Evolutionary conservation across 1,140 invertebrate species (phyloP).

Genomic region (Pollicipes pollicipes): DNA sequence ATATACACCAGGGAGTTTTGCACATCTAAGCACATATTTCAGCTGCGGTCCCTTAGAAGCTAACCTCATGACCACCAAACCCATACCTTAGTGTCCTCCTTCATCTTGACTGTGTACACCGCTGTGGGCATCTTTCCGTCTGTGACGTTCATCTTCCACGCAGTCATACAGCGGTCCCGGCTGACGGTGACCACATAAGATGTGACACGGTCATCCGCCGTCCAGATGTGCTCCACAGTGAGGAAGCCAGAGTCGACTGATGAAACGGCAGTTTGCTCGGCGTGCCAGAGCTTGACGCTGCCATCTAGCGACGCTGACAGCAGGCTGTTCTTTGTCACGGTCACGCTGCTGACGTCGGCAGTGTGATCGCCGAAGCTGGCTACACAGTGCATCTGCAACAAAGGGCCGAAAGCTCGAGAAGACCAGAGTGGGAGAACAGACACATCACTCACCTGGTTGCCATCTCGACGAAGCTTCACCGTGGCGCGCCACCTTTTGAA

Average conservation of each 20-base stretch:
- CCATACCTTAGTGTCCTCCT: too few species aligned
- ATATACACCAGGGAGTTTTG: too few species aligned
- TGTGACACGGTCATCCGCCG: neutral
- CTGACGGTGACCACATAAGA: neutral
- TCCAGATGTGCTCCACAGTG: neutral
- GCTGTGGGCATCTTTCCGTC: neutral
- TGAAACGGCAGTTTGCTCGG: neutral
- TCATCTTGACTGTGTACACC: neutral
- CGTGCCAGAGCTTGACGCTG: neutral
- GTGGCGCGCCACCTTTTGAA: too few species aligned
- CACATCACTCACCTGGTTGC: neutral
- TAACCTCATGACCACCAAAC: too few species aligned
- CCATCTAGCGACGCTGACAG: neutral
- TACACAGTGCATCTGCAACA: neutral
- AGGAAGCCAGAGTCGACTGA: neutral
- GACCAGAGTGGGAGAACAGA: too few species aligned
- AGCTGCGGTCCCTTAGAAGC: too few species aligned
- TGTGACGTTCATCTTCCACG: neutral
- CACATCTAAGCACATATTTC: too few species aligned
- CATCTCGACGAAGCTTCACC: neutral
- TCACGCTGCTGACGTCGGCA: neutral
- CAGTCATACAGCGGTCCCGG: neutral
- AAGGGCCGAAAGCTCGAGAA: too few species aligned
- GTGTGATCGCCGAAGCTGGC: neutral
- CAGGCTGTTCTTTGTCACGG: neutral